Evolutionary conservation across 1,140 invertebrate species (phyloP).

Genomic region (Drosophila yakuba): DNA sequence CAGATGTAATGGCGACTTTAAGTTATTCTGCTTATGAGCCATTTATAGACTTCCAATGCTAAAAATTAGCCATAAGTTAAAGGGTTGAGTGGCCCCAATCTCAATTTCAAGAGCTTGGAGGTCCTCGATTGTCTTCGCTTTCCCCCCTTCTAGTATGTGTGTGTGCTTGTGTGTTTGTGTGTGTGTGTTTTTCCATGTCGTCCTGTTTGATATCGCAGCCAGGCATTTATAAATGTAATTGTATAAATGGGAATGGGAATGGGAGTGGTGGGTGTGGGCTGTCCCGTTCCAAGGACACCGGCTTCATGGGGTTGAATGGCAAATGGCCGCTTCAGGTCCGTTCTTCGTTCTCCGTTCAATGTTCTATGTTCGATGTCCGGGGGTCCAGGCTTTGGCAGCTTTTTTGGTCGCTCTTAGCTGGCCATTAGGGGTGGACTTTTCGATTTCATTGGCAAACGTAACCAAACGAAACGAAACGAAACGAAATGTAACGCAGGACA

Average conservation of each 20-base stretch:
- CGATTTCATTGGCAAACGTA: conserved; percentile 51
- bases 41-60: conserved; percentile 40
- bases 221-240: conserved; percentile 75
- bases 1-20: background rate
- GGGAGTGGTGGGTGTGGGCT: conserved; percentile 6
- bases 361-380: conserved; percentile 9
- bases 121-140: conserved; percentile 21
- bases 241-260: conserved; percentile 43
- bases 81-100: conserved; percentile 5
- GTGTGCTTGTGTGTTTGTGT: conserved; percentile 3
- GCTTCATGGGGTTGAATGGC: conserved; percentile 66
- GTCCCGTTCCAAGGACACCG: conserved; percentile 27
- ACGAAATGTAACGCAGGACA: conserved; percentile 13
- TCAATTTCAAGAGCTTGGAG: conserved; percentile 23
- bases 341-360: too few species aligned
- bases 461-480: background rate
- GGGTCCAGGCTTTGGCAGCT: conserved; percentile 9
- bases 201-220: conserved; percentile 55
- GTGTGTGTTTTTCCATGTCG: conserved; percentile 16
- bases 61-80: conserved; percentile 3
- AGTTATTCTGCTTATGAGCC: conserved; percentile 30
- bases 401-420: conserved; percentile 42
- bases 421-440: conserved; percentile 73
- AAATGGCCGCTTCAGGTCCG: conserved; percentile 56
- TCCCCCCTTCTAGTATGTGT: background rate